A percentile compares a stretch with the other conserved stretches of the same genome.
phyloP scores from a whole-genome alignment of 2,888 invertebrate genomes.

The Chorisops tibialis region DNA sequence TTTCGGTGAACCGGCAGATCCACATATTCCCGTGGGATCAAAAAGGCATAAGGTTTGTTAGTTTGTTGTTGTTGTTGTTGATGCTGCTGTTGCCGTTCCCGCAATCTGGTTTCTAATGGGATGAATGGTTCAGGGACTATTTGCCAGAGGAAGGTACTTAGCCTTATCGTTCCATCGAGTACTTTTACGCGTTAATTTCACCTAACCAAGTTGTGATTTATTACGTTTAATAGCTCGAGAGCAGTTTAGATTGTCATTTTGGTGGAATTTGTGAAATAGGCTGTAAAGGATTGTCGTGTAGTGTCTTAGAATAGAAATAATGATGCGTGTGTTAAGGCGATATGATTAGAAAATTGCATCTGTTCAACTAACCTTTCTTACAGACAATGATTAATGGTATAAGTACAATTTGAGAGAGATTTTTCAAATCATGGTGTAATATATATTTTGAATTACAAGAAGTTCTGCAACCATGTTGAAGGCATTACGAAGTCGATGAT shows the following conservation, averaged over 20 bases:
- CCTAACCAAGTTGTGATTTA: constrained; percentile 18
- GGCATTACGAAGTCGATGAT: too few relatives aligned
- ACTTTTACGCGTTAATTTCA: constrained; percentile 20
- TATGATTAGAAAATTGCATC: too few relatives aligned
- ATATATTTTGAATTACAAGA: too few relatives aligned
- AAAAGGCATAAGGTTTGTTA: constrained; percentile 11
- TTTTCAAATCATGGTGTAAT: too few relatives aligned
- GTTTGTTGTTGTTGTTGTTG: constrained; percentile 19
- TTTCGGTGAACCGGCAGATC: constrained; percentile 11
- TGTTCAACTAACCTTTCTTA: too few relatives aligned
- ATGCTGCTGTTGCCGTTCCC: constrained; percentile 20
- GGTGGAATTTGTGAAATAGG: too few relatives aligned
- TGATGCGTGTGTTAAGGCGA: too few relatives aligned
- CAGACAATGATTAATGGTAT: too few relatives aligned
- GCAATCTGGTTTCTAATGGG: constrained; percentile 19
- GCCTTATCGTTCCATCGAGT: constrained; percentile 13
- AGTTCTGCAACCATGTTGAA: too few relatives aligned
- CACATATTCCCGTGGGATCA: constrained; percentile 22
- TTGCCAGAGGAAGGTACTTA: constrained; percentile 10
- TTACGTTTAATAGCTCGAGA: neutral
- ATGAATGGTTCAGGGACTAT: constrained; percentile 18
- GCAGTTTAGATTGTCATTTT: neutral
- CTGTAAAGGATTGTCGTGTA: too few relatives aligned
- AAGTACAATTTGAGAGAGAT: too few relatives aligned
- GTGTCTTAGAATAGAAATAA: too few relatives aligned